Evolutionary conservation across 1,140 invertebrate species (phyloP).

Genomic region (Pemphigus obesinymphae): DNA sequence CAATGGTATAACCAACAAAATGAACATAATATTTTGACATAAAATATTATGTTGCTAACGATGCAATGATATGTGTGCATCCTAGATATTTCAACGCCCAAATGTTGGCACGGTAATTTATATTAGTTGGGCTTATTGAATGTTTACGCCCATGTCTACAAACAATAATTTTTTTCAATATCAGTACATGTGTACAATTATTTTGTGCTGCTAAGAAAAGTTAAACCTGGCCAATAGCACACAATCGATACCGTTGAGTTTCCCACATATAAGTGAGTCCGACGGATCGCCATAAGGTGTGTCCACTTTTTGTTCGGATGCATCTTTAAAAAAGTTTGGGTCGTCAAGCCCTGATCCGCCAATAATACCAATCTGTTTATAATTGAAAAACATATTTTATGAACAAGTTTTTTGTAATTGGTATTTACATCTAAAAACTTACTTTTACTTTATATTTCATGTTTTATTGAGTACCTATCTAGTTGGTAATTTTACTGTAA

Average conservation of each 20-base stretch:
- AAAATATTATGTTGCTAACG: constrained; percentile 67
- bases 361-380: constrained; percentile 85
- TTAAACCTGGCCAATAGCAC: constrained; percentile 68
- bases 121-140: constrained; percentile 68
- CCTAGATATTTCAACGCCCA: constrained; percentile 83
- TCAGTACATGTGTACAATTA: no score
- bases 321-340: constrained; percentile 71
- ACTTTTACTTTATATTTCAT: constrained; percentile 28
- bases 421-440: not conserved
- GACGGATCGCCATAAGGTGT: constrained; percentile 87
- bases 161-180: not conserved
- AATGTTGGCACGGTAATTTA: constrained; percentile 97
- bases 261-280: constrained; percentile 70
- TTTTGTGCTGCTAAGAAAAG: not conserved
- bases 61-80: constrained; percentile 88
- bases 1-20: no score
- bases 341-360: constrained; percentile 89
- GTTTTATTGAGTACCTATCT: not conserved
- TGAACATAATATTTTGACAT: no score
- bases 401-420: not conserved
- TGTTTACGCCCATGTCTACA: constrained; percentile 83
- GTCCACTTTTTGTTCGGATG: constrained; percentile 58
- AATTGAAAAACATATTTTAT: not conserved
- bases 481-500: no score
- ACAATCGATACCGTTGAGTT: constrained; percentile 71